phyloP scores from a whole-genome alignment of 2,888 invertebrate genomes.

The Helicoverpa assulta region DNA sequence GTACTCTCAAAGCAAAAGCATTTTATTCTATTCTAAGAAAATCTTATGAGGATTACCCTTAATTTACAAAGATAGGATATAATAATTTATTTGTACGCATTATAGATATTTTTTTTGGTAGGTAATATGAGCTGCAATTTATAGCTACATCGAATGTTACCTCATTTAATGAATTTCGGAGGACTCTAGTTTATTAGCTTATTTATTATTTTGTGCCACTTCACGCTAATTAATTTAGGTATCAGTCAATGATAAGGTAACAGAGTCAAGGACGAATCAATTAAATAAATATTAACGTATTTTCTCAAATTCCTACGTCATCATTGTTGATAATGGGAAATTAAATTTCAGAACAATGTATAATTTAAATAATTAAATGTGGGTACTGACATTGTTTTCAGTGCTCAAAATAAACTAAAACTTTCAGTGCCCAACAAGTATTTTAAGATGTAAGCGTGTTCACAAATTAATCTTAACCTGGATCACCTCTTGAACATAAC shows the following conservation, averaged over 20 bases:
- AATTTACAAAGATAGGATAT: too few relatives aligned
- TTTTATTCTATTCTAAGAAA: too few relatives aligned
- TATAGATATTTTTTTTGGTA: too few relatives aligned
- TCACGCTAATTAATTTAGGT: background rate
- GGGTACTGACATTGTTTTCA: constrained; percentile 33
- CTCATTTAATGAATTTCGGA: constrained; percentile 1
- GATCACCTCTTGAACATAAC: constrained; percentile 4
- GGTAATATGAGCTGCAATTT: background rate
- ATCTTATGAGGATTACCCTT: too few relatives aligned
- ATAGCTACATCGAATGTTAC: background rate
- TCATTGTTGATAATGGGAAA: constrained; percentile 24
- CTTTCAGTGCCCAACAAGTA: constrained; percentile 1
- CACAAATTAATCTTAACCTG: constrained; percentile 2
- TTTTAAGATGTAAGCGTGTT: background rate
- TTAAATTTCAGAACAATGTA: constrained; percentile 27
- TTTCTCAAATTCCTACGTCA: constrained; percentile 27
- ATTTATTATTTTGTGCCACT: background rate
- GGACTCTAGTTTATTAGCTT: background rate
- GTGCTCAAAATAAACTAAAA: constrained; percentile 21
- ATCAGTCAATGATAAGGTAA: constrained; percentile 23
- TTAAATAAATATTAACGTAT: constrained; percentile 35
- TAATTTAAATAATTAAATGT: constrained; percentile 22
- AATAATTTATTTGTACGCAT: too few relatives aligned
- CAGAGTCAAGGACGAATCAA: constrained; percentile 30
- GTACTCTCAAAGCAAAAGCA: too few relatives aligned